Base-by-base conservation (phyloP, 2,888 invertebrate species). In the Petrolisthes manimaculis region DNA sequence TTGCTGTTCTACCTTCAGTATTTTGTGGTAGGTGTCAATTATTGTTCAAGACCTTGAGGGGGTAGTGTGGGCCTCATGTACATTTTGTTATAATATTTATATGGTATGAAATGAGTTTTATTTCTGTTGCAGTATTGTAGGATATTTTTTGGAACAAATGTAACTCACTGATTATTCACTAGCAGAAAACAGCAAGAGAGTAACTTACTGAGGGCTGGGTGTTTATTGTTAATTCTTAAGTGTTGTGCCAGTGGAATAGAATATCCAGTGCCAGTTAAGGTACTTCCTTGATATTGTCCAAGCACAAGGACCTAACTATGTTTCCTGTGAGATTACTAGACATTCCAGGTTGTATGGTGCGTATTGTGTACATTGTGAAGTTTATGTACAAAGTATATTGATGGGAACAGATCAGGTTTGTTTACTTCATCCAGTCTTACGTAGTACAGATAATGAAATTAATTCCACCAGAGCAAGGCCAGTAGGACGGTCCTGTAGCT, bases 81-180 rank as follows among this genome's bases (percentile, higher is more conserved):
- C 14, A 82, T 82, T 82, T 67, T 82, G 37, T 54, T 53, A 67
- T 82, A 82, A n/a, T 82, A 82, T 82, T 82, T 82, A 82, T 82
- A 82, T 67, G 24, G 67, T 82, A 67, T 61, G 51, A 54, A 82
- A 53, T 67, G 61, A 37, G 24, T 67, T 12, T 8, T 21, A 71
- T 71, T 67, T 82, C 9, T 82, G 61, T 37, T 82, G 67, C 67
- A 82, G 4, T 67, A 67, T 82, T 67, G n/a, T 82, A 82, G n/a
- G 67, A 67, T 37, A 37, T 37, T 37, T 1, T 37, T 37, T 37
- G 37, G 12, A n/a, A 67, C 67, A 67, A 67, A 14, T 67, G n/a
- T 67, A n/a, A n/a, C 12, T 67, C 67, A 67, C n/a, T 67, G 12
- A 14, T 67, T 67, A 14, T 67, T 14, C 12, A 67, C n/a, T n/a